Evolutionary conservation across 1,140 invertebrate species (phyloP).

Genomic region (Calycopis cecrops): DNA sequence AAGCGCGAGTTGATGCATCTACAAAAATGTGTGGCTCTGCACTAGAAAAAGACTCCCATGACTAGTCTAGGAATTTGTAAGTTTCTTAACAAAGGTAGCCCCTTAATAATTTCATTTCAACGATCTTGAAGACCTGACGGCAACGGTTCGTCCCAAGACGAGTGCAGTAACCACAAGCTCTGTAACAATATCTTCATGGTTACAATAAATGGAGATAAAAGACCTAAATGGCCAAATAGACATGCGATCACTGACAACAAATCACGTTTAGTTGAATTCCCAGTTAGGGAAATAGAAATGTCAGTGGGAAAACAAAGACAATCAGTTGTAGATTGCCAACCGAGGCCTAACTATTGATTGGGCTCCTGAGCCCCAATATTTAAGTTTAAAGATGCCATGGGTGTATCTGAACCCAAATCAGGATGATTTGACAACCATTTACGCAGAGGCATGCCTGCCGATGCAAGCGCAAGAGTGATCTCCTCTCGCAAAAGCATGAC

Average conservation of each 20-base stretch:
- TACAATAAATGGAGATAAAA: no score
- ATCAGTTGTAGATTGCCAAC: slow-evolving; percentile 26
- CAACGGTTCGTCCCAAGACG: slow-evolving; percentile 24
- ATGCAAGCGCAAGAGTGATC: slow-evolving; percentile 18
- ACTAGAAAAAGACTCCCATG: no score
- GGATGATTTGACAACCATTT: slow-evolving; percentile 28
- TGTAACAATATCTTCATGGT: slow-evolving; percentile 1
- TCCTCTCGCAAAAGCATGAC: slow-evolving; percentile 13
- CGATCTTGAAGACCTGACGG: slow-evolving; percentile 11
- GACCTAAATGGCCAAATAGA: slow-evolving; percentile 26
- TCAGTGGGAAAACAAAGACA: slow-evolving; percentile 17
- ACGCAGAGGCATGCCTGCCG: slow-evolving; percentile 22
- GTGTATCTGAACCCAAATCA: slow-evolving; percentile 9
- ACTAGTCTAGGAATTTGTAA: slow-evolving; percentile 20
- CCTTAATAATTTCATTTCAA: not conserved
- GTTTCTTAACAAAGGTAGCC: slow-evolving; percentile 27
- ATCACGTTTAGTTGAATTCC: slow-evolving; percentile 23
- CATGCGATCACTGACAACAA: slow-evolving; percentile 28
- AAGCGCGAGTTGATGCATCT: slow-evolving; percentile 44
- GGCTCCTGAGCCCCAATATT: slow-evolving; percentile 23
- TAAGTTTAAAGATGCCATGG: slow-evolving; percentile 19
- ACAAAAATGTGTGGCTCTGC: slow-evolving; percentile 40
- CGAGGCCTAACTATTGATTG: slow-evolving; percentile 25
- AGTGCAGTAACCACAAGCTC: slow-evolving; percentile 22
- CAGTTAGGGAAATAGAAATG: not conserved